A percentile compares a stretch with the other conserved stretches of the same genome.
These are phyloP conservation scores for Carettochelys insculpta DNA, from an alignment of 2,113 vertebrate species.

Conservation along the genomic window DNA sequence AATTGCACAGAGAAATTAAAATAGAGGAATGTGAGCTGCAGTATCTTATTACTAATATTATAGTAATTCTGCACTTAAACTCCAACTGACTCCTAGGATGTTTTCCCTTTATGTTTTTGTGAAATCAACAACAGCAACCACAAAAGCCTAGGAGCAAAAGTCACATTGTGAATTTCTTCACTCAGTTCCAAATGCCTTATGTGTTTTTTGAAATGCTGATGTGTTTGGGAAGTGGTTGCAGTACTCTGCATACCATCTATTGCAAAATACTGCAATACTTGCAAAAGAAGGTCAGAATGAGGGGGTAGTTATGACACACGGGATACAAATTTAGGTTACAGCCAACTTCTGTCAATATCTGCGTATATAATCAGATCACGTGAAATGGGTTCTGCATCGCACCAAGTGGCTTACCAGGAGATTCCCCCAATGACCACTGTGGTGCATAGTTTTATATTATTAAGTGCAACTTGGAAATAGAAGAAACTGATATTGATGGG, in stretches of 20 bases:
- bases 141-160: constrained; percentile 8
- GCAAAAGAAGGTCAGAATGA: constrained; percentile 26
- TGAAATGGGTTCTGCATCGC: constrained; percentile 22
- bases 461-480: constrained; percentile 49
- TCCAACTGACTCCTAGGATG: neutral
- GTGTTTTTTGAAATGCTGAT: constrained; percentile 6
- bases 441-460: constrained; percentile 48
- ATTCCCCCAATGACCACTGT: constrained; percentile 1
- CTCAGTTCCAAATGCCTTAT: neutral
- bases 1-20: neutral
- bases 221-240: constrained; percentile 32
- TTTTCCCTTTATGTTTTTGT: neutral
- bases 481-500: constrained; percentile 55
- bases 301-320: constrained; percentile 22
- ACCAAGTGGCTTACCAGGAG: constrained; percentile 8
- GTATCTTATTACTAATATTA: neutral
- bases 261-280: constrained; percentile 25
- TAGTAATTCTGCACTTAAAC: neutral
- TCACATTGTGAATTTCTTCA: constrained; percentile 13
- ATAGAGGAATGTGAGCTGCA: neutral
- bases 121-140: neutral
- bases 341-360: constrained; percentile 31
- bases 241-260: constrained; percentile 3
- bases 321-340: constrained; percentile 1
- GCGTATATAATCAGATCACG: constrained; percentile 29